Evolutionary conservation across 2,797 vertebrate genomes (phyloP), one percentile per base, ranked within the genome.

Genomic region (Prionace glauca): DNA sequence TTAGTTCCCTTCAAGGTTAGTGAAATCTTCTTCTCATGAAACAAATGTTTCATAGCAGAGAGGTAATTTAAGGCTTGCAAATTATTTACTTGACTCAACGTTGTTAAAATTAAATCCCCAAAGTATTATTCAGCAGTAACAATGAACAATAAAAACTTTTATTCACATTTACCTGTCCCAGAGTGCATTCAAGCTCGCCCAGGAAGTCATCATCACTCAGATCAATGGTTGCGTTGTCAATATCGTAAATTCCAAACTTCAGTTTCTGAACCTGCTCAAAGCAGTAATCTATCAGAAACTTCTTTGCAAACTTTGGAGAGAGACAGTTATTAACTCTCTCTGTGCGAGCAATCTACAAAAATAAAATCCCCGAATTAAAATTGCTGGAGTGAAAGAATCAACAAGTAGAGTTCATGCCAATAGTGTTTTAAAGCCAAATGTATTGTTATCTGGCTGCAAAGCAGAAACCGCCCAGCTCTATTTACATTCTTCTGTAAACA

Each of bases 191-290:
- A 90, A 98, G 96, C 96, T 99, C 98, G 95, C 99, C 99, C 90
- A 99, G 97, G 96, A 99, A 99, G 96, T 99, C 99, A 88, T 99
- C 98, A 95, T 99, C 98, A 0, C 26, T 96, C 96, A 99, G 97
- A 95, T 98, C 98, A 1, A 98, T 91, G 0, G 98, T 99, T 97
- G 98, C 96, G 95, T 99, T 99, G 97, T 99, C 99, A 0, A 99
- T 99, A 95, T 99, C 99, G 96, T 98, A 99, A 96, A 99, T 96
- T 0, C 97, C 97, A 96, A 99, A 99, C 96, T 98, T 98, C 96
- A 99, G 96, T 96, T 97, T 99, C 97, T 99, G 99, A 96, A 99
- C 98, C 72, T 98, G 96, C 97, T 99, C 99, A 93, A 99, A 99
- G 96, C 98, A 98, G 97, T 99, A 99, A 97, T 99, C 99, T 50